These are phyloP conservation scores for Dioctria rufipes DNA, from an alignment of 2,888 invertebrate genomes.

Conservation along the genomic window DNA sequence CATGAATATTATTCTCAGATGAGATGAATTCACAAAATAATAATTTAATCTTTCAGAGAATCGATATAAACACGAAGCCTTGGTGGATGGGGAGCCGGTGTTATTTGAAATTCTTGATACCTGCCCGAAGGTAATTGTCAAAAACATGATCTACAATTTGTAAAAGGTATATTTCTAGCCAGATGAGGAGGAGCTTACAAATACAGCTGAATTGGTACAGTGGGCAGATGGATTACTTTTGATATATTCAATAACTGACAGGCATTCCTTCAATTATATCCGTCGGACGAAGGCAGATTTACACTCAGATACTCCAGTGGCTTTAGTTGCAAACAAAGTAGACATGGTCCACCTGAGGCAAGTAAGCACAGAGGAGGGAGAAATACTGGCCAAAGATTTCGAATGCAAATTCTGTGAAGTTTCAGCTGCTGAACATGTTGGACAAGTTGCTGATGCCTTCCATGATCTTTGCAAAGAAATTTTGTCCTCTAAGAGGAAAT, in stretches of 20 bases:
- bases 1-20: no score
- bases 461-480: conserved; percentile 89
- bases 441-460: conserved; percentile 87
- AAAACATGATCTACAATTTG: conserved; percentile 28
- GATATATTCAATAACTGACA: conserved; percentile 92
- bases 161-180: conserved; percentile 65
- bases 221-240: conserved; percentile 93
- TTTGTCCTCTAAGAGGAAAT: conserved; percentile 82
- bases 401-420: conserved; percentile 92
- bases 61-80: conserved; percentile 90
- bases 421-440: conserved; percentile 90
- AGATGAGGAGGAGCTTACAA: conserved; percentile 82
- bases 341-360: conserved; percentile 93
- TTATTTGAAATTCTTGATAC: conserved; percentile 93
- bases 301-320: conserved; percentile 82
- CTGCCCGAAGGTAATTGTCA: conserved; percentile 75
- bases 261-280: conserved; percentile 87
- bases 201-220: conserved; percentile 79
- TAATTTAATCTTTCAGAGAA: conserved; percentile 77
- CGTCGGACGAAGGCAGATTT: conserved; percentile 80
- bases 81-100: conserved; percentile 90
- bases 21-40: no score
- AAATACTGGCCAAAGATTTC: conserved; percentile 89
- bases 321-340: conserved; percentile 91
- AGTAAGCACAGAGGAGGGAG: conserved; percentile 90